Base-by-base conservation (phyloP, 53 echinoderm and acorn worm genomes). In the Echinometra lucunter region DNA sequence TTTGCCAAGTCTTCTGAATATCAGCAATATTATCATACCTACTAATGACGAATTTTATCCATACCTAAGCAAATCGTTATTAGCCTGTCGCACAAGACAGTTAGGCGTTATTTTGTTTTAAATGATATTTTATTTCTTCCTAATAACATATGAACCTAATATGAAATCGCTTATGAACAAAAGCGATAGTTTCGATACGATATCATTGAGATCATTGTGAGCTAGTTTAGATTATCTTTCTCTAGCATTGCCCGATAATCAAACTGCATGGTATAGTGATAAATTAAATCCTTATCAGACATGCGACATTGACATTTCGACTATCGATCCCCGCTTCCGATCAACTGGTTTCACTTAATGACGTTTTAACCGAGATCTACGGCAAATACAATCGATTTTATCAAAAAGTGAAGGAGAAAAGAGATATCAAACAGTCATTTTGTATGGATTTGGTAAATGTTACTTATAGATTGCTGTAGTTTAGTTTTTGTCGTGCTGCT, bases 271-370 rank as follows among this genome's bases (percentile, higher is more conserved):
- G 85, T 47, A 83, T 83, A n/a, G n/a, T 13, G 16, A 45, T 25
- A 45, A 27, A 44, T n/a, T 83, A 49, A n/a, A 18, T 6, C 37
- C 45, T 83, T 83, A 83, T 83, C 85, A 75, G 23, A 47, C 27
- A 47, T 83, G 74, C 30, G 85, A 83, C 85, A 83, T 83, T 83
- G 85, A 45, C 85, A 83, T 83, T 83, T 83, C 49, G 25, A 45
- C 49, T 83, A 83, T 83, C 85, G 47, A n/a, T n/a, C 10, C 25
- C 49, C 49, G 37, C 85, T 38, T 83, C 85, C 85, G 45, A 42
- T 2, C 3, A 21, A 42, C 23, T 19, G 42, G 80, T 38, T 80
- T 80, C 80, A 21, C 40, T 80, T 21, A 28, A 42, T 80, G 40
- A 42, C 7, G 44, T 44, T 80, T 80, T n/a, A 40, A 37, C 44